Base-by-base conservation (phyloP, 2,888 invertebrate genomes). In the Xanthorhoe designata region DNA sequence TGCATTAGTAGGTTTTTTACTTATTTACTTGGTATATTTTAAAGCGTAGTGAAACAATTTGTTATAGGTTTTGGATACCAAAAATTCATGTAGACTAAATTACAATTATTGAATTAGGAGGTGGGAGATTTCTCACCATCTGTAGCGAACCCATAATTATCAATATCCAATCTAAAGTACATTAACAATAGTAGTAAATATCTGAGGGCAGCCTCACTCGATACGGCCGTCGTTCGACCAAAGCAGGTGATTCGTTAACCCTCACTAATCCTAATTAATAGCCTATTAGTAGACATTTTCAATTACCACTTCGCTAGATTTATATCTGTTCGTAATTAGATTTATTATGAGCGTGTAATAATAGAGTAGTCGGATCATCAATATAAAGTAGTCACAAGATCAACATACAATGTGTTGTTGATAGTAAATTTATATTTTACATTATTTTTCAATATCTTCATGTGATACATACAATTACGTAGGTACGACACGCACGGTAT, bases 211-310 rank as follows among this genome's bases (percentile, higher is more conserved):
- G 42, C 61, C 72, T 67, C 75, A 73, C 79, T 79, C 79, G 81
- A 83, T 84, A 80, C 76, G 68, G 71, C 69, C 74, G 68, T 73
- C 72, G 76, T 77, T 80, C 80, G 80, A 70, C 72, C 76, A 75
- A 69, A 73, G 85, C 87, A 88, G 87, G 83, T 85, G 80, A 88
- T 88, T 86, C 80, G 81, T 90, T 87, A 87, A 83, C 84, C 84
- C 78, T 77, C 86, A 79, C 82, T 82, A 91, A 90, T 87, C 84
- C 90, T 90, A 87, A 92, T 91, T 90, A 91, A 92, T 92, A 81
- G 90, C 70, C 87, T 89, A 88, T 91, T 90, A 90, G 87, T 78
- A 66, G 86, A 85, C 88, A 79, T 88, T 85, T 92, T 92, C 92
- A 91, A 92, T 92, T 91, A 91, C 86, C 81, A 86, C 78, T 83